A percentile compares a stretch with the other conserved stretches of the same genome.
These are phyloP conservation scores for Nothura maculosa DNA, from an alignment of 2,797 vertebrate genomes.

Conservation along the genomic window DNA sequence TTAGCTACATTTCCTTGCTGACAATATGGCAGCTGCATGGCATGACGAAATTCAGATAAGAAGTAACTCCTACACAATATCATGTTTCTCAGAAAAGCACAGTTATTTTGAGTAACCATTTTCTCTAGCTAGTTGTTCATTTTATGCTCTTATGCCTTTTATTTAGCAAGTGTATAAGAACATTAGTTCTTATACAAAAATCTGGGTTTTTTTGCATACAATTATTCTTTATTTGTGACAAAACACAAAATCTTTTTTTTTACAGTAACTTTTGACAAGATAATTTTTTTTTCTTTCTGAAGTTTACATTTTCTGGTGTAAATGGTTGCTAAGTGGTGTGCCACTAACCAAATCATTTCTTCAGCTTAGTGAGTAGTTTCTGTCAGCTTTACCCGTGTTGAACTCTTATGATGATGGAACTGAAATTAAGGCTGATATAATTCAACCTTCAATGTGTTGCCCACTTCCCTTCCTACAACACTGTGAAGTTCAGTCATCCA, in stretches of 20 bases:
- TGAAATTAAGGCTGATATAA: conserved; percentile 31
- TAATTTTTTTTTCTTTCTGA: background rate
- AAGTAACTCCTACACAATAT: background rate
- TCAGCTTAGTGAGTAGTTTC: background rate
- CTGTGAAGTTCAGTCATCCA: background rate
- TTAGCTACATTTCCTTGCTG: background rate
- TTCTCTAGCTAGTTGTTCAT: background rate
- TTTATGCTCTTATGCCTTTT: background rate
- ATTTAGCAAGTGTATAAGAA: background rate
- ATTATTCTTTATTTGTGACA: background rate
- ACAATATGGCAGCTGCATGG: background rate
- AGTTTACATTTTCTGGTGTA: background rate
- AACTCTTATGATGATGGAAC: background rate
- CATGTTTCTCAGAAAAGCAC: background rate
- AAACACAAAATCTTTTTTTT: background rate
- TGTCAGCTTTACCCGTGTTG: background rate
- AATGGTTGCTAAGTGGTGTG: background rate
- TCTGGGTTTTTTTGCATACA: background rate
- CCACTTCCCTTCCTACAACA: background rate
- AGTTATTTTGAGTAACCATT: background rate
- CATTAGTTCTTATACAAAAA: background rate
- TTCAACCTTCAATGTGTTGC: background rate
- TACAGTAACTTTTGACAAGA: background rate
- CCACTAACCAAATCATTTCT: background rate
- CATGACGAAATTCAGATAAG: background rate